These are phyloP conservation scores for Fragum sueziense DNA, from an alignment of 2,888 invertebrate genomes.

Conservation along the genomic window DNA sequence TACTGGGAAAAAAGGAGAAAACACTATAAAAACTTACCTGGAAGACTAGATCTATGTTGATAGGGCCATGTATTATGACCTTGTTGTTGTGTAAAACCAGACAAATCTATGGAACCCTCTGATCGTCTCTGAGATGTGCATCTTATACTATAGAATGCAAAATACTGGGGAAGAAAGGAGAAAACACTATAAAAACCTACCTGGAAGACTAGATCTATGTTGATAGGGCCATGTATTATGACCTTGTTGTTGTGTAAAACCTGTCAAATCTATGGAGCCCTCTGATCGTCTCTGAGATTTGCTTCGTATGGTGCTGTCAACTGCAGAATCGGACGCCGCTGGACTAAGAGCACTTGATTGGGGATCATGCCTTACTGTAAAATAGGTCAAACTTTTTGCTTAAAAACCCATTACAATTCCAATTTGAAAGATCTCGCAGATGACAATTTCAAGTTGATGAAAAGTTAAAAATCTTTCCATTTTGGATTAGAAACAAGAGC, in stretches of 20 bases:
- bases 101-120: conserved; percentile 75
- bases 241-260: conserved; percentile 54
- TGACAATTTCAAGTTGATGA: too few relatives aligned
- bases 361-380: conserved; percentile 19
- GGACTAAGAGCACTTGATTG: conserved; percentile 41
- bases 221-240: conserved; percentile 73
- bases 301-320: conserved; percentile 35
- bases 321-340: conserved; percentile 37
- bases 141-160: too few relatives aligned
- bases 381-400: too few relatives aligned
- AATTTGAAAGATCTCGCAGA: too few relatives aligned
- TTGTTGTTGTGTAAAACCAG: conserved; percentile 56
- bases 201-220: conserved; percentile 74
- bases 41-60: conserved; percentile 74
- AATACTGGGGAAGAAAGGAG: too few relatives aligned
- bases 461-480: too few relatives aligned
- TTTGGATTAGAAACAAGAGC: too few relatives aligned
- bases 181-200: too few relatives aligned
- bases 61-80: conserved; percentile 73
- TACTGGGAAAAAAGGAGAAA: too few relatives aligned
- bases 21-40: too few relatives aligned
- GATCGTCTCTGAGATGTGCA: conserved; percentile 71
- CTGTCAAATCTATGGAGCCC: conserved; percentile 73
- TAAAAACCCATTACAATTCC: too few relatives aligned
- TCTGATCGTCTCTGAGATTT: conserved; percentile 74